These are phyloP conservation scores for Potamarius usumacintae DNA, from an alignment of 2,113 vertebrate species.

Conservation along the genomic window DNA sequence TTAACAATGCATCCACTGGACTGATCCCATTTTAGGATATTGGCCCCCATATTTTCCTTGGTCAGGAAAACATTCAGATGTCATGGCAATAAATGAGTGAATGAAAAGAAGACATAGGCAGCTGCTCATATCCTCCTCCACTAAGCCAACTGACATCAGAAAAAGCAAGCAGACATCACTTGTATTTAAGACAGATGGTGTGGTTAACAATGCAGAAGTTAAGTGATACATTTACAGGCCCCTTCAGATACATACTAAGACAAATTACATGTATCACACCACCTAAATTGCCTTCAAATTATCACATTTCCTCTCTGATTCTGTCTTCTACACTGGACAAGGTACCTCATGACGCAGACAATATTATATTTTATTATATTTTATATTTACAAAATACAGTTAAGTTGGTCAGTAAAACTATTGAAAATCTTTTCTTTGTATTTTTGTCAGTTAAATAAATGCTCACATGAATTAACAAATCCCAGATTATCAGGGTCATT, in stretches of 20 bases:
- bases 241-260: neutral
- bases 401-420: too few relatives aligned
- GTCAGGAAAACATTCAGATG: neutral
- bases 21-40: neutral
- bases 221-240: neutral
- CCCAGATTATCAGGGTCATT: too few relatives aligned
- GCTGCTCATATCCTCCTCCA: neutral
- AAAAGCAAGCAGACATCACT: neutral
- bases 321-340: neutral
- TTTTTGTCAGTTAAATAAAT: too few relatives aligned
- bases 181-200: neutral
- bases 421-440: too few relatives aligned
- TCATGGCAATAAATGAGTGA: neutral
- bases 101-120: neutral
- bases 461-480: too few relatives aligned
- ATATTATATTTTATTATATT: too few relatives aligned
- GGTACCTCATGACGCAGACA: too few relatives aligned
- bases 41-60: neutral
- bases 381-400: too few relatives aligned
- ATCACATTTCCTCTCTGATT: neutral
- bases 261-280: neutral
- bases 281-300: neutral
- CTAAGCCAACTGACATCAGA: neutral
- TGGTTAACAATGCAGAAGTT: neutral
- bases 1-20: neutral